Percentiles rank a stretch among this genome's conserved stretches.
Conservation (phyloP, 1,140 invertebrate genomes). For the Solen grandis region DNA sequence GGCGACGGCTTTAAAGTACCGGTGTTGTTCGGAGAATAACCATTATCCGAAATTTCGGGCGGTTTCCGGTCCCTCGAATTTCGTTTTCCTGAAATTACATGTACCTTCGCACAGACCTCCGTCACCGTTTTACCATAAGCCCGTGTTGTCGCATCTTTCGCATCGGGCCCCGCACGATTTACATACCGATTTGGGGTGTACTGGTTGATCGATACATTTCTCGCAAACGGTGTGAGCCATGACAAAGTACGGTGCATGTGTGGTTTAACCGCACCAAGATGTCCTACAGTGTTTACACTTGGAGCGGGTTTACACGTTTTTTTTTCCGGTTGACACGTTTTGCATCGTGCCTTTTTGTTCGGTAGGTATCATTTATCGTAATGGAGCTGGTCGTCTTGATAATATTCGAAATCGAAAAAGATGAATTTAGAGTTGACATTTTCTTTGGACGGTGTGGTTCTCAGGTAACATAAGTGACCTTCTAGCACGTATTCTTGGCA, state of each 20-base stretch:
- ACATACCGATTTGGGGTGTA: not conserved
- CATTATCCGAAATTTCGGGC: slow-evolving; percentile 12
- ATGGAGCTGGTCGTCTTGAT: not conserved
- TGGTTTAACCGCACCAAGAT: slow-evolving; percentile 16
- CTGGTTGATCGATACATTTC: slow-evolving; percentile 3
- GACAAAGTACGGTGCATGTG: slow-evolving; percentile 40
- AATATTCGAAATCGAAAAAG: slow-evolving; percentile 43
- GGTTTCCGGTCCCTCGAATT: slow-evolving; percentile 16
- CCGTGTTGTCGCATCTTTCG: slow-evolving; percentile 6
- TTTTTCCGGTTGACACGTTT: not conserved
- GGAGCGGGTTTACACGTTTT: slow-evolving; percentile 1
- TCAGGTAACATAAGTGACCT: slow-evolving; percentile 33
- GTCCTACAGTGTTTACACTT: slow-evolving; percentile 22
- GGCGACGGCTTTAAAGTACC: no score
- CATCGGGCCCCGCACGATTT: slow-evolving; percentile 32
- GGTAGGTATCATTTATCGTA: slow-evolving; percentile 35
- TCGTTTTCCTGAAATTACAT: slow-evolving; percentile 23
- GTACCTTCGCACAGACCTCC: not conserved
- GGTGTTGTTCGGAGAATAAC: slow-evolving; percentile 29
- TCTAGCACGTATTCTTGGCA: slow-evolving; percentile 5
- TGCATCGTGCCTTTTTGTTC: not conserved
- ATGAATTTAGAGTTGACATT: not conserved
- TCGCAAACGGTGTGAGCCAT: slow-evolving; percentile 29
- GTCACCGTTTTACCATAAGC: not conserved
- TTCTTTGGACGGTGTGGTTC: not conserved